Evolutionary conservation across 2,113 vertebrate genomes (phyloP), one percentile per base, ranked within the genome.

Genomic region (Vulpes lagopus): DNA sequence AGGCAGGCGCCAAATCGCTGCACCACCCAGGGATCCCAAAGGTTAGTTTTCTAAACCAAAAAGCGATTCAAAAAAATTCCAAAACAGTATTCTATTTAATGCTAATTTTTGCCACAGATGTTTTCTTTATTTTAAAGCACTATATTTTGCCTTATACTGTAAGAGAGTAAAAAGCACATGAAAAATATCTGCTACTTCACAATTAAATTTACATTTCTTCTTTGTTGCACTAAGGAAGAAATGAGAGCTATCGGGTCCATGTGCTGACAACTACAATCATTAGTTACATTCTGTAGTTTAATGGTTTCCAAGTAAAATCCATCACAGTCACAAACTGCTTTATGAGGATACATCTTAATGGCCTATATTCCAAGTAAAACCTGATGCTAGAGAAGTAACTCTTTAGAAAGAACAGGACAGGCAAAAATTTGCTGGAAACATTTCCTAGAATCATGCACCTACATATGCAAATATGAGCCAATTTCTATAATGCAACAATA

Each of bases 291-390:
- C 60, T 83, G 2, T 84, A 74, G 86, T 93, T 94, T 83, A 97
- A 93, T 22, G 32, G 49, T 65, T 91, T 92, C 73, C 65, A 95
- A 81, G 96, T 69, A 84, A 93, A 94, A 92, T 17, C 32, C 49
- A 92, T 85, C 81, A 89, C 7, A 38, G 25, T 76, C 89, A 97
- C 74, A 83, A 25, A 79, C 60, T 89, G 62, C 57, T 91, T 91
- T 53, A 55, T n/a, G 64, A 91, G 32, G 71, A 74, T 16, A 27
- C 32, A 74, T 81, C 15, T 35, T 95, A 85, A 83, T 64, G 19
- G 59, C 65, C 62, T 65, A 43, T 65, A 64, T 79, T 93, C 55
- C 86, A 91, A 78, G n/a, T 22, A 93, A 43, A 96, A 76, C 17
- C 51, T 17, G 20, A 59, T 35, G 27, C 60, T 71, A 25, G 86